Conservation (phyloP, 2,888 invertebrate genomes). For the Apodemia zela region DNA sequence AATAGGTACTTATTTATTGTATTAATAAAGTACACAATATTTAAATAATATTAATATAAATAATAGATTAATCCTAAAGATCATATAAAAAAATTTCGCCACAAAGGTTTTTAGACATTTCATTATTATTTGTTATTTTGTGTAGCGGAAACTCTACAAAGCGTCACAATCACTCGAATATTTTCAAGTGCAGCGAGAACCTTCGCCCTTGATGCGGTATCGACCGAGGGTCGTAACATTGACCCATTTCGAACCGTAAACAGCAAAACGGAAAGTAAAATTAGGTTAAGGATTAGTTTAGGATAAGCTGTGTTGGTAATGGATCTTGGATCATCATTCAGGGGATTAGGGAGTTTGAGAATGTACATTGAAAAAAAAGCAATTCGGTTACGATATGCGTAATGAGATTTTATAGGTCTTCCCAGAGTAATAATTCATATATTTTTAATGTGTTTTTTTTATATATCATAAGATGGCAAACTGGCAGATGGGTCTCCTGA, state of each 20-base stretch:
- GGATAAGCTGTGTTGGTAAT: neutral
- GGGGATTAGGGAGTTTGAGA: neutral
- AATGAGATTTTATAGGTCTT: neutral
- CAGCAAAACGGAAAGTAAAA: neutral
- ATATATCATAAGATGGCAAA: no score
- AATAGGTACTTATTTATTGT: no score
- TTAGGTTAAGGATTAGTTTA: slow-evolving; percentile 1
- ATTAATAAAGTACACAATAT: no score
- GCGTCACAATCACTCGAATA: neutral
- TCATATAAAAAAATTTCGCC: no score
- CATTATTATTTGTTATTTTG: no score
- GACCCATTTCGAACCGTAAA: slow-evolving; percentile 26
- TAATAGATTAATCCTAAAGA: no score
- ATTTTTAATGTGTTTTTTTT: no score
- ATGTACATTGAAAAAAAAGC: neutral
- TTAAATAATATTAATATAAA: no score
- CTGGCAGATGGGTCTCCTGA: no score
- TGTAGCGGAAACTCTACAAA: neutral
- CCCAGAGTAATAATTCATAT: no score
- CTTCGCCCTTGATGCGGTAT: slow-evolving; percentile 23
- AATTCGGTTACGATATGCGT: neutral
- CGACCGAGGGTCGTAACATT: slow-evolving; percentile 26
- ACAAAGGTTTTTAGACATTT: no score
- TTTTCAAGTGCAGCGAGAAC: slow-evolving; percentile 1
- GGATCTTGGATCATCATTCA: neutral